A percentile compares a stretch with the other conserved stretches of the same genome.
Conservation (phyloP, 2,113 vertebrate species). For the Maccullochella peelii region DNA sequence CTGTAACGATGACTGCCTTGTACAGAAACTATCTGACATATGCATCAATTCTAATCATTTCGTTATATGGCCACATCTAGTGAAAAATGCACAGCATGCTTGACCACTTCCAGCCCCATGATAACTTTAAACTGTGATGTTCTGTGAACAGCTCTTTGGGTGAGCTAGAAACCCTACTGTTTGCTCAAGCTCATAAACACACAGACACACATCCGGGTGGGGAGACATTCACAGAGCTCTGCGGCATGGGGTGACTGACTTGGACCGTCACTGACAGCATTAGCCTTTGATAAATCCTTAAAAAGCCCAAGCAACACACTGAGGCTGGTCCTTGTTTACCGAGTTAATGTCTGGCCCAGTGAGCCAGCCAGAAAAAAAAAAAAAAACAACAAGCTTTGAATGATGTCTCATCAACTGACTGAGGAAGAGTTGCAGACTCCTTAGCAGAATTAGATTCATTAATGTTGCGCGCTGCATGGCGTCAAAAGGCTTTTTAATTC, state of each 20-base stretch:
- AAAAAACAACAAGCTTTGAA: conserved; percentile 24
- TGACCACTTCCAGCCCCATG: not conserved
- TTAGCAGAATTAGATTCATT: conserved; percentile 7
- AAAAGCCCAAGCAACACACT: not conserved
- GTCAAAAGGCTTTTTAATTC: not conserved
- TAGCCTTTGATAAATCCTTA: conserved; percentile 49
- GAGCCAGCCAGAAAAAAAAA: conserved; percentile 22
- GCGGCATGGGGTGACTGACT: conserved; percentile 12
- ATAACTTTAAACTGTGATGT: not conserved
- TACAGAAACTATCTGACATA: not conserved
- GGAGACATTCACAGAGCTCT: conserved; percentile 16
- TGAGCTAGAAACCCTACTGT: conserved; percentile 7
- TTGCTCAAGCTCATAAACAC: conserved; percentile 19
- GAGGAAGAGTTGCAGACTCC: conserved; percentile 13
- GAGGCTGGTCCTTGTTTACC: conserved; percentile 22
- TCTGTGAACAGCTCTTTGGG: not conserved
- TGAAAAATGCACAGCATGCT: not conserved
- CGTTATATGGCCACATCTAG: not conserved
- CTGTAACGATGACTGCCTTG: not conserved
- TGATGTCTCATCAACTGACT: not conserved
- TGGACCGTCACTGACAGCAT: conserved; percentile 21
- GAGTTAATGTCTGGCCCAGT: conserved; percentile 21
- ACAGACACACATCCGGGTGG: not conserved
- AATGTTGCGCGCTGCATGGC: not conserved
- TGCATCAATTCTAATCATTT: not conserved